These are phyloP conservation scores for Lerista edwardsae DNA, from an alignment of 2,797 vertebrate species.

Conservation along the genomic window DNA sequence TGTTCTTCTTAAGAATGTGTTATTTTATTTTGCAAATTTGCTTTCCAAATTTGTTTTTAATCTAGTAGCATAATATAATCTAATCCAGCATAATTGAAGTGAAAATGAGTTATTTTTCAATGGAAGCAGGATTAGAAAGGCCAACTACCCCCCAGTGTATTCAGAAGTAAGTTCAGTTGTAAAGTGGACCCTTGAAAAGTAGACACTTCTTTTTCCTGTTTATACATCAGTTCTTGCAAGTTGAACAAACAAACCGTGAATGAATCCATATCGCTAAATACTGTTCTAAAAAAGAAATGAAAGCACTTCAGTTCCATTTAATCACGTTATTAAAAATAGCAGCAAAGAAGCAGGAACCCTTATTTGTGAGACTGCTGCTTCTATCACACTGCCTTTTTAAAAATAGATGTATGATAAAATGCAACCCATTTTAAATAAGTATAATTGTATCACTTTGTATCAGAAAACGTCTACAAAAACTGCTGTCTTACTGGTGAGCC, in stretches of 20 bases:
- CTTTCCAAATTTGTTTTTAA: neutral
- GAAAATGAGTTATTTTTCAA: neutral
- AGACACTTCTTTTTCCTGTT: neutral
- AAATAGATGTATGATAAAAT: neutral
- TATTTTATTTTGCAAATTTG: neutral
- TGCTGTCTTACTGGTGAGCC: no score
- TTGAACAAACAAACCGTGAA: neutral
- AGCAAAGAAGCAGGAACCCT: neutral
- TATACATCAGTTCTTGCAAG: neutral
- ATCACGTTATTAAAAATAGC: conserved; percentile 6
- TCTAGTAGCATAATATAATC: neutral
- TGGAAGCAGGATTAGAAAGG: neutral
- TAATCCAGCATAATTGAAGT: neutral
- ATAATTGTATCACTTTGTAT: neutral
- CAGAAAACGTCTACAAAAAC: neutral
- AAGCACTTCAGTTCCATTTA: neutral
- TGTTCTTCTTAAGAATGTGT: neutral
- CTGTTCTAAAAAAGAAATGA: neutral
- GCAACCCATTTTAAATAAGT: neutral
- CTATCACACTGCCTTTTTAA: neutral
- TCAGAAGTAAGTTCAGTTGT: neutral
- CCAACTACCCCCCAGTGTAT: neutral
- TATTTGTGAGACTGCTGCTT: neutral
- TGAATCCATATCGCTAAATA: neutral
- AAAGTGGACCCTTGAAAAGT: neutral